Percentiles rank a stretch among this genome's conserved stretches.
Conservation (phyloP, 2,888 invertebrate genomes). For the Sisyra terminalis region DNA sequence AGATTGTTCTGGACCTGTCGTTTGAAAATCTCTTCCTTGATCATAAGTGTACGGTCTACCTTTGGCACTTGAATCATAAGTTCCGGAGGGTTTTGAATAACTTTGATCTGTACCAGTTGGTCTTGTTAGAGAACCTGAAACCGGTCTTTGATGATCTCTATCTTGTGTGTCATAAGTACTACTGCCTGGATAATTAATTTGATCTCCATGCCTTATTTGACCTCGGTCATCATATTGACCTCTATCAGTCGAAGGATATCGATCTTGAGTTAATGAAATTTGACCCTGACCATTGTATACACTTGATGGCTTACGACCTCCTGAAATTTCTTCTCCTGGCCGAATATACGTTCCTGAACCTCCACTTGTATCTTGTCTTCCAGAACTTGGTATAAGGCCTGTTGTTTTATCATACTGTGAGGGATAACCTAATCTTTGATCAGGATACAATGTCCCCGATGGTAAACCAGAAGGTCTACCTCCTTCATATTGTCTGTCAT, state of each 20-base stretch:
- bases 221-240: too few relatives aligned
- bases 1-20: not conserved
- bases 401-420: too few relatives aligned
- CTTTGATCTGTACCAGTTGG: not conserved
- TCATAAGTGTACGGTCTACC: not conserved
- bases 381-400: not conserved
- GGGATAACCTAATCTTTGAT: not conserved
- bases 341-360: not conserved
- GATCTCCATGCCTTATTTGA: too few relatives aligned
- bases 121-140: not conserved
- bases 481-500: constrained; percentile 1
- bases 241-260: too few relatives aligned
- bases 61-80: too few relatives aligned
- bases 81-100: not conserved
- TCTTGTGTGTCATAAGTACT: not conserved
- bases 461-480: not conserved
- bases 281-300: not conserved
- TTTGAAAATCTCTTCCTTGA: not conserved
- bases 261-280: too few relatives aligned
- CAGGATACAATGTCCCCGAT: not conserved
- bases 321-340: not conserved
- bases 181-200: not conserved
- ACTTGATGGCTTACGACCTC: not conserved
- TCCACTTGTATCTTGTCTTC: not conserved
- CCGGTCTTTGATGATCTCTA: not conserved